Base-by-base conservation (phyloP, 2,797 vertebrate genomes). In the Macrochelys suwanniensis region DNA sequence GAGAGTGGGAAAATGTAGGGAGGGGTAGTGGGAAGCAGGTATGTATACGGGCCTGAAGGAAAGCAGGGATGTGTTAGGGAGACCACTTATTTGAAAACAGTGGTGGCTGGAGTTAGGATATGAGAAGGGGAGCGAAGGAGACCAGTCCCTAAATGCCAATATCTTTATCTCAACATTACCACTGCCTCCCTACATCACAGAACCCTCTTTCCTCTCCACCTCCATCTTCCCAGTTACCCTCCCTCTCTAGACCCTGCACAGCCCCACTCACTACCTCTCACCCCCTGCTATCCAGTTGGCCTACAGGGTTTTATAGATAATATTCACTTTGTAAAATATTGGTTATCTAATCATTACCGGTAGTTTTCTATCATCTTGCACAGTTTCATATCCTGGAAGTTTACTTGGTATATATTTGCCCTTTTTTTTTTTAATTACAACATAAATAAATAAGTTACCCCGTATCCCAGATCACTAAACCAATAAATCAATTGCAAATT, bases 401-500 rank as follows among this genome's bases (percentile, higher is more conserved):
- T 5, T 31, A 93, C 4, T 7, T 1, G n/a, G 23, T 2, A 54
- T 11, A n/a, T 5, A 13, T 17, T 3, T 54, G n/a, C 0, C 21
- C 23, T 37, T 25, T 54, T 26, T n/a, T 37, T 25, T 54, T 26
- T 49, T 49, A 49, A 8, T n/a, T 68, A 77, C 10, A 15, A 42
- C 17, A 33, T 50, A 21, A 74, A 57, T 77, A 51, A 19, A 78
- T 1, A 7, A 45, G 26, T 26, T 25, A 7, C 5, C 82, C 4
- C 28, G 59, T 17, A 86, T 33, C 31, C 28, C 13, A 65, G 6
- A 80, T 5, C 13, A 88, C 82, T 50, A 92, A 88, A 37, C 65
- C n/a, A 83, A 21, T 11, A 31, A 74, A 25, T 54, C 91, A 83
- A 89, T 9, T 61, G 7, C 65, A 71, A 71, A 59, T 59, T 31